A percentile compares a stretch with the other conserved stretches of the same genome.
phyloP scores from a whole-genome alignment of 2,797 vertebrate genomes.

The Limosa lapponica region DNA sequence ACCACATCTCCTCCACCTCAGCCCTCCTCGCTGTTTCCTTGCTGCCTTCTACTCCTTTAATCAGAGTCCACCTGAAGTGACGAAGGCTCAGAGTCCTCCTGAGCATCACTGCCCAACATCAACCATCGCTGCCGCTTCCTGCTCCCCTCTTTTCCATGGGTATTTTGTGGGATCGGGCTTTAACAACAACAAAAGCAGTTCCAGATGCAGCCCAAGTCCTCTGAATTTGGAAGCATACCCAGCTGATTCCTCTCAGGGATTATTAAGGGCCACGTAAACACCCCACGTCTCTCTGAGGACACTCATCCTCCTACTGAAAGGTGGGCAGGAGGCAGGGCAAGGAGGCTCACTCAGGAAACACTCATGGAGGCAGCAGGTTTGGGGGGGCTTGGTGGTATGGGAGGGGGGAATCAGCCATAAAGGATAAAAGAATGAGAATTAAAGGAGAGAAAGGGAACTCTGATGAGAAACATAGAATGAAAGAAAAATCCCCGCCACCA shows the following conservation, averaged over 20 bases:
- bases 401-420: background rate
- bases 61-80: background rate
- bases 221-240: background rate
- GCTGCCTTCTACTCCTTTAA: background rate
- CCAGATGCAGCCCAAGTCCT: background rate
- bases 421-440: too few relatives aligned
- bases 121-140: background rate
- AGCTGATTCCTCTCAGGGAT: background rate
- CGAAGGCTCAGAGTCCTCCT: background rate
- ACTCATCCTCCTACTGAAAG: fast-evolving
- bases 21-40: background rate
- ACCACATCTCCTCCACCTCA: background rate
- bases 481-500: background rate
- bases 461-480: too few relatives aligned
- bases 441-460: background rate
- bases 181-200: background rate
- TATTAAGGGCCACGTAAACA: fast-evolving
- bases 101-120: fast-evolving
- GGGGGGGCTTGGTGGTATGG: fast-evolving
- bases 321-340: background rate
- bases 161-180: background rate
- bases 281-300: fast-evolving
- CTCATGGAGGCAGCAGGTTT: background rate
- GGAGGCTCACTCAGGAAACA: background rate
- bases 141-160: fast-evolving